Evolutionary conservation across 2,797 vertebrate genomes (phyloP).

Genomic region (Zalophus californianus): DNA sequence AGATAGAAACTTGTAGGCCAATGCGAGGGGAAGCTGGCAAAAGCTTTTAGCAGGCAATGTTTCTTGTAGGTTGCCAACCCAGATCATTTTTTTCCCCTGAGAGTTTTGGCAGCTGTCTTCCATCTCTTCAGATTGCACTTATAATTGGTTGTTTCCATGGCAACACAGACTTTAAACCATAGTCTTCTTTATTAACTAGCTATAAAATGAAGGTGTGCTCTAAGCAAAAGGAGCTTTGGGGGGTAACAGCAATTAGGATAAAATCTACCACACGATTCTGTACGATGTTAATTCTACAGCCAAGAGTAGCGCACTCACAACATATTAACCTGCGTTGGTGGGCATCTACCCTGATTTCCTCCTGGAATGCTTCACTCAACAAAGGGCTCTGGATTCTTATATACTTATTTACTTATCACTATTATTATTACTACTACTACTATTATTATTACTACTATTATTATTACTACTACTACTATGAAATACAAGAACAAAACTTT

Average conservation of each 20-base stretch:
- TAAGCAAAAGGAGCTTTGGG: conserved; percentile 74
- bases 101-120: conserved; percentile 84
- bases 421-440: not conserved
- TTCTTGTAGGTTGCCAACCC: conserved; percentile 81
- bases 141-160: conserved; percentile 85
- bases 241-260: conserved; percentile 57
- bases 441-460: not conserved
- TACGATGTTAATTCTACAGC: conserved; percentile 1
- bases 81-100: conserved; percentile 73
- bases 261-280: conserved; percentile 30
- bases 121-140: conserved; percentile 83
- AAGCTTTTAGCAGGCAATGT: conserved; percentile 68
- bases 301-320: not conserved
- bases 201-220: conserved; percentile 80
- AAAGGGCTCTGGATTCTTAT: conserved; percentile 20
- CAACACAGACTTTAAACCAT: conserved; percentile 75
- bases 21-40: conserved; percentile 81
- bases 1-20: conserved; percentile 78
- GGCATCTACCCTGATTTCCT: not conserved
- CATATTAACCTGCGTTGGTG: not conserved
- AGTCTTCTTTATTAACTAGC: conserved; percentile 78
- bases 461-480: not conserved
- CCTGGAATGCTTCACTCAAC: not conserved
- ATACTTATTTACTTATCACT: not conserved
- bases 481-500: not conserved